Evolutionary conservation across 2,888 invertebrate genomes (phyloP).

Genomic region (Glyphotaelius pellucidus): DNA sequence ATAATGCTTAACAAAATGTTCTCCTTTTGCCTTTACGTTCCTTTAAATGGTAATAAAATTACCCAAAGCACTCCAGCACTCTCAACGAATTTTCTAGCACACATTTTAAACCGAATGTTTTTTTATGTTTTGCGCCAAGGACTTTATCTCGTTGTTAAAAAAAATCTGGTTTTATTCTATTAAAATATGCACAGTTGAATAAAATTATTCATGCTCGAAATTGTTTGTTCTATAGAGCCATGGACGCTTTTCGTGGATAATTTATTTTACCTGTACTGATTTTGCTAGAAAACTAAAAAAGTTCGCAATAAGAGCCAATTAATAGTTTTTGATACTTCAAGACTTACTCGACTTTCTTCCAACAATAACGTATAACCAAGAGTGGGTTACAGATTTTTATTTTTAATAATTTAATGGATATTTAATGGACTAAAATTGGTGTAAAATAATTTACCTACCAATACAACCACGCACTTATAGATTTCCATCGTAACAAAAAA

Average conservation of each 20-base stretch:
- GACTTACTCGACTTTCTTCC: no score
- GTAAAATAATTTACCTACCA: no score
- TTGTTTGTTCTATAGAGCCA: background rate
- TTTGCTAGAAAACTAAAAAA: background rate
- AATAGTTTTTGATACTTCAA: background rate
- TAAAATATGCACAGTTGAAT: background rate
- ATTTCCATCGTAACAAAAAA: no score
- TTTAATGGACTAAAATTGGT: no score
- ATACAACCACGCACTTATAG: no score
- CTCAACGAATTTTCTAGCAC: background rate
- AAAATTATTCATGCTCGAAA: background rate
- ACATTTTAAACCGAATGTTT: background rate
- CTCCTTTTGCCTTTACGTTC: background rate
- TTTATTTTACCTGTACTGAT: background rate
- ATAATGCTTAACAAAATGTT: no score
- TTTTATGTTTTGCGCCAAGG: background rate
- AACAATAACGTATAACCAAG: no score
- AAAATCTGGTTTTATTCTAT: background rate
- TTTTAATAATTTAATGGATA: no score
- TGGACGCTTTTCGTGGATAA: no score
- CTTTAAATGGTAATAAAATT: background rate
- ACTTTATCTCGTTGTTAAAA: background rate
- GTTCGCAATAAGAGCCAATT: background rate
- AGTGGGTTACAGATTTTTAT: no score
- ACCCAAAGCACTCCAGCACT: background rate